A percentile compares a stretch with the other conserved stretches of the same genome.
Conservation (phyloP, 2,797 vertebrate species). For the Cryptoblepharus egeriae region DNA sequence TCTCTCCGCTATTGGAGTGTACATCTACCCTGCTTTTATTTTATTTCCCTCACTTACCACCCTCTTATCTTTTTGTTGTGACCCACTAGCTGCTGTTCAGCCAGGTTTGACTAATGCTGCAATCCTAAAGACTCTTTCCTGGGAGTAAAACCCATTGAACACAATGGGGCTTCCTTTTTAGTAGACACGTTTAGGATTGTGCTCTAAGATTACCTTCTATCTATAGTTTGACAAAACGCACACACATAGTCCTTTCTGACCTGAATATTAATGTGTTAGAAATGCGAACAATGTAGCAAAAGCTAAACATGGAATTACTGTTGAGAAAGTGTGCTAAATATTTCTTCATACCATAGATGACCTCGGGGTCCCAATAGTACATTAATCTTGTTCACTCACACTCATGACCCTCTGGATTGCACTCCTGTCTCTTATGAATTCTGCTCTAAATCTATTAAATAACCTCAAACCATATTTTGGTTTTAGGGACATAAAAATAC, state of each 20-base stretch:
- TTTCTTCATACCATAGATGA: background rate
- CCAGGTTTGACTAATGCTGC: background rate
- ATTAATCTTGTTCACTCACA: background rate
- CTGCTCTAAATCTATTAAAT: background rate
- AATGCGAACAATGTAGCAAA: background rate
- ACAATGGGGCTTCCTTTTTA: no score
- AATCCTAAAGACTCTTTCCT: no score
- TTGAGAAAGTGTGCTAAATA: slow-evolving; percentile 14
- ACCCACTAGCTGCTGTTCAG: no score
- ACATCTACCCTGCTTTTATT: background rate
- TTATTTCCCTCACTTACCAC: no score
- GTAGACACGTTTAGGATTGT: no score
- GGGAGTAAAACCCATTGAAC: no score
- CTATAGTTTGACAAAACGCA: no score
- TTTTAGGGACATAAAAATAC: background rate
- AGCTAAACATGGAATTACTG: background rate
- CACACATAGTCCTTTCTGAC: background rate
- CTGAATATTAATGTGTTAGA: background rate
- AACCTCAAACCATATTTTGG: background rate
- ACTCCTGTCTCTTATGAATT: background rate
- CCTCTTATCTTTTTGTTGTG: background rate
- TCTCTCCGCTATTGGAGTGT: background rate
- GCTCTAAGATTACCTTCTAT: no score
- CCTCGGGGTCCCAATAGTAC: background rate
- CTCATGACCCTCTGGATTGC: no score